Conservation (phyloP, 2,888 invertebrate genomes). For the Cheilosia vernalis region DNA sequence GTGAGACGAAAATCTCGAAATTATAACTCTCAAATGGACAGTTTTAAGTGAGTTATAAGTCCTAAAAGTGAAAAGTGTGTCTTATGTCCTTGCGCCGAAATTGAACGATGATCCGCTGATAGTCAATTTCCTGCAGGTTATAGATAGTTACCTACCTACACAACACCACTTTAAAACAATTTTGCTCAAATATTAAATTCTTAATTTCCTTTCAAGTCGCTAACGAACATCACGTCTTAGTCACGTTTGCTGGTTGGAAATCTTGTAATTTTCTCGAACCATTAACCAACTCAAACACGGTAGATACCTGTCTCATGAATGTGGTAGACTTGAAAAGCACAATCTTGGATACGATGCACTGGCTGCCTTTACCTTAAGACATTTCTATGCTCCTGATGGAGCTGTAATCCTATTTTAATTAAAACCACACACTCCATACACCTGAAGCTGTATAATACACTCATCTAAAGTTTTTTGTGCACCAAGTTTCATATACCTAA, state of each 20-base stretch:
- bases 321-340: constrained; percentile 24
- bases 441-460: background rate
- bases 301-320: background rate
- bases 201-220: background rate
- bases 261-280: constrained; percentile 36
- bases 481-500: constrained; percentile 26
- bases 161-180: background rate
- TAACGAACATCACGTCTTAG: constrained; percentile 34
- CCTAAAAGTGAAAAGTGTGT: too few relatives aligned
- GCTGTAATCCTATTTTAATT: constrained; percentile 54
- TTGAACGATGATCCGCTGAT: too few relatives aligned
- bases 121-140: too few relatives aligned
- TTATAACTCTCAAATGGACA: too few relatives aligned
- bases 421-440: constrained; percentile 36
- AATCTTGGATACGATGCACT: constrained; percentile 27
- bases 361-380: constrained; percentile 18
- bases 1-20: too few relatives aligned
- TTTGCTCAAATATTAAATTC: background rate
- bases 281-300: constrained; percentile 40
- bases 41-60: too few relatives aligned
- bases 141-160: background rate
- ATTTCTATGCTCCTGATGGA: constrained; percentile 15
- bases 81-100: too few relatives aligned
- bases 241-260: constrained; percentile 18
- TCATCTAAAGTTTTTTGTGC: constrained; percentile 33